phyloP scores from a whole-genome alignment of 2,113 vertebrate genomes.

The Tretioscincus oriximinensis region DNA sequence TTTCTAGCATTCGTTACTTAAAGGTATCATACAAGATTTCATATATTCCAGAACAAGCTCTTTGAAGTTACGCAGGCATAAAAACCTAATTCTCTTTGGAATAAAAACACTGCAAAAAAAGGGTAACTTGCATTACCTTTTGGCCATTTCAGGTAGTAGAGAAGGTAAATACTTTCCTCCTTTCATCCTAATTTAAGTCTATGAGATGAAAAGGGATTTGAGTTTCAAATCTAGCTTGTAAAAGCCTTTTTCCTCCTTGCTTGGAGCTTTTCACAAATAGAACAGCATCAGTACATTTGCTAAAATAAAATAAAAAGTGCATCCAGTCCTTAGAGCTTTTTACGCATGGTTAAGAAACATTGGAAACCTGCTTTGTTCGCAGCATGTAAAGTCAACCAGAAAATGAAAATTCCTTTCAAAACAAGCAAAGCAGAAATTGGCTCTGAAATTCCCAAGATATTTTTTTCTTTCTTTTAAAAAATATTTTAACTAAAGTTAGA shows the following conservation, averaged over 20 bases:
- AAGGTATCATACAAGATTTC: background rate
- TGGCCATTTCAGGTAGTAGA: background rate
- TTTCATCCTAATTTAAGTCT: constrained; percentile 29
- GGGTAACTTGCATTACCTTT: background rate
- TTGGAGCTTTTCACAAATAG: background rate
- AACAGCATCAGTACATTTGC: constrained; percentile 7
- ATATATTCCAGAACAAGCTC: background rate
- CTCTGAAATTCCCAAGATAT: constrained; percentile 13
- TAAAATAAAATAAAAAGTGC: background rate
- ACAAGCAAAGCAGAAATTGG: constrained; percentile 10
- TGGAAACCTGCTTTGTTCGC: background rate
- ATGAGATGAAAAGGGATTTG: constrained; percentile 4
- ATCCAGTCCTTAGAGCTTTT: background rate
- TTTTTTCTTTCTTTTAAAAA: background rate
- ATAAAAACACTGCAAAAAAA: background rate
- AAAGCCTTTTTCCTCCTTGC: background rate
- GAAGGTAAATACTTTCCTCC: background rate
- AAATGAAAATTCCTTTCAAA: constrained; percentile 22
- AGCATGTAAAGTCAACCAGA: constrained; percentile 8
- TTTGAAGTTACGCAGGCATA: background rate
- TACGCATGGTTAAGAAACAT: background rate
- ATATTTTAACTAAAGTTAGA: background rate
- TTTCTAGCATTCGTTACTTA: background rate
- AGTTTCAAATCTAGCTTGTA: background rate
- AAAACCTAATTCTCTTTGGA: background rate